Evolutionary conservation across 2,113 vertebrate species (phyloP), one percentile per base, ranked within the genome.

Genomic region (Spheniscus mendiculus): DNA sequence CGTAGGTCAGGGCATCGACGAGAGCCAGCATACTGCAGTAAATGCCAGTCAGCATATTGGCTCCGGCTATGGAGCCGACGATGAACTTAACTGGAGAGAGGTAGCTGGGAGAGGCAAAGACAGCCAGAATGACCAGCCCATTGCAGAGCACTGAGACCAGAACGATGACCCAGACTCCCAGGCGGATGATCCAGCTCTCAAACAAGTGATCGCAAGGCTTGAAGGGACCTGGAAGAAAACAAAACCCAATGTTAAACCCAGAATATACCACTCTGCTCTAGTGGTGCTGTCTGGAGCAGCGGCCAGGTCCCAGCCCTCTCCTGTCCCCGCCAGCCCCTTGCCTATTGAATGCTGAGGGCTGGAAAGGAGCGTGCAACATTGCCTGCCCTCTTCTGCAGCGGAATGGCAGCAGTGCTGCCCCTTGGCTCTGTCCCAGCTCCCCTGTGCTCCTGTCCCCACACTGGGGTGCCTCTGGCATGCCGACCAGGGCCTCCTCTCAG

Each of bases 191-290:
- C 99, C 99, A 99, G 98, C 99, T 99, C 96, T 99, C 99, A 79
- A 99, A 97, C 78, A 99, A 98, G 45, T 99, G 98, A 85, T 99
- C 98, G 5, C 99, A 99, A 34, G 99, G 99, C 96, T 99, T 99
- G 98, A 99, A 99, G 49, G 99, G 99, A 97, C 99, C 99, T 99
- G 98, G 30, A 85, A 97, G 87, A 90, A 78, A 94, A 59, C 22
- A 80, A 97, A 55, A 4, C 44, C 5, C 27, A 9, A 50, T 26
- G 91, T 89, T 65, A 97, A 47, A 25, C 8, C 23, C 36, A 12
- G 44, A 47, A 50, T 56, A 9, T 8, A 11, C 21, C 4, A 1
- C 27, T 42, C 44, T 5, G 22, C 29, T 86, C 32, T 42, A 26
- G 9, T 15, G n/a, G 14, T 67, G 58, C 67, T 90, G 52, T 62